Conservation (phyloP, 2,113 vertebrate species). For the Elephantulus edwardii region DNA sequence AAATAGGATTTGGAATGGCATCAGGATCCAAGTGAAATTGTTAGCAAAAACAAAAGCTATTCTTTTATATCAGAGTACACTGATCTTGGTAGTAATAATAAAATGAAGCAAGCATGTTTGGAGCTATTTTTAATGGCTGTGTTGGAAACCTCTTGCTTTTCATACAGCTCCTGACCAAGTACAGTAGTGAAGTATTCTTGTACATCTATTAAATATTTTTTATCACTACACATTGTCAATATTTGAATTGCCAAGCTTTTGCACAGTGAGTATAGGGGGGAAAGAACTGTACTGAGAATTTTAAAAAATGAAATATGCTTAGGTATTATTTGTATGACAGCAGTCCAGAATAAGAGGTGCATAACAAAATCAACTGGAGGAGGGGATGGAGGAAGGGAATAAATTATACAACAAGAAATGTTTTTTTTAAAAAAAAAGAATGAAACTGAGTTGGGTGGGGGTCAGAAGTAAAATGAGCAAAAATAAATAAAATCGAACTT, state of each 20-base stretch:
- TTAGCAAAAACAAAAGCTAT: neutral
- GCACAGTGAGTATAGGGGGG: neutral
- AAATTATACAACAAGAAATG: too few species aligned
- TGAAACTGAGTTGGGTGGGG: too few species aligned
- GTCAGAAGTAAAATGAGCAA: too few species aligned
- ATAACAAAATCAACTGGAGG: too few species aligned
- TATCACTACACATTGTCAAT: neutral
- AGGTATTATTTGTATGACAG: too few species aligned
- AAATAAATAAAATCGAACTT: too few species aligned
- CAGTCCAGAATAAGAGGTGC: too few species aligned
- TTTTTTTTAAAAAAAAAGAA: too few species aligned
- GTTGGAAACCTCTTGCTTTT: neutral
- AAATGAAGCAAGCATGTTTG: neutral
- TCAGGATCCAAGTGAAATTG: neutral
- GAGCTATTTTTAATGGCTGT: too few species aligned
- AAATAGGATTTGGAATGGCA: neutral
- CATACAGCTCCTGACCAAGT: neutral
- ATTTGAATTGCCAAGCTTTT: neutral
- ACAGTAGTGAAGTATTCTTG: neutral
- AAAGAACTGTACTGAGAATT: neutral
- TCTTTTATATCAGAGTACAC: neutral
- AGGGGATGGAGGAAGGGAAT: too few species aligned
- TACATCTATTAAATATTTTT: neutral
- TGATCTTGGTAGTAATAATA: neutral
- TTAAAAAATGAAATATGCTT: too few species aligned